Base-by-base conservation (phyloP, 2,113 vertebrate species). In the Notarius lentiginosus region DNA sequence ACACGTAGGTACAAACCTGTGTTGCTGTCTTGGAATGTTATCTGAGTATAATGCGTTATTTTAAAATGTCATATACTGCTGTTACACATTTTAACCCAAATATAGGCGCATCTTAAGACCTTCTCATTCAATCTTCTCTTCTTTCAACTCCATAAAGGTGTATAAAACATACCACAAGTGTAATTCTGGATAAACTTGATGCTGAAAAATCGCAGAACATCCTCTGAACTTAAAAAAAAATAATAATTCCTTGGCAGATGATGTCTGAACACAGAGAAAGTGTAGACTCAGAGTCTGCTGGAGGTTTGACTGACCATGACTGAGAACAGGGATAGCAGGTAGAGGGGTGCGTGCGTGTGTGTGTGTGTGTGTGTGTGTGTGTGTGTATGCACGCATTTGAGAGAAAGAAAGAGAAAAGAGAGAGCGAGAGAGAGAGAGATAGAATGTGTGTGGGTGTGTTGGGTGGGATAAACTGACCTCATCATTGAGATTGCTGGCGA, bases 401-500 rank as follows among this genome's bases (percentile, higher is more conserved):
- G 41, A 41, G 41, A 41, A 41, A 41, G 41, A 41, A 41, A 41
- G 34, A 4, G 41, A 41, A 41, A 4, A 41, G 34, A 41, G 80
- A 2, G 34, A 41, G 34, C 2, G 30, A 30, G 30, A 30, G 30
- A 30, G 30, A 30, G 30, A 30, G 30, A 92, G 91, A 93, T 92
- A 93, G 92, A 94, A 93, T 92, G 94, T 94, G 93, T 94, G 58
- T 77, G 51, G 65, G 79, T 55, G 77, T 90, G 56, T 61, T 81
- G 56, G 79, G 34, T 47, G 56, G 56, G 63, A 92, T 92, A 95
- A 86, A 96, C 96, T 96, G 92, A 99, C 98, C 98, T 99, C 98
- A 93, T 99, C 97, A 86, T 99, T 99, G 89, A 99, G 96, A 94
- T 99, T 99, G 96, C 97, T 99, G 91, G 98, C 98, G 93, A 99